phyloP scores from a whole-genome alignment of 2,888 invertebrate species.

The Dicycla oo region DNA sequence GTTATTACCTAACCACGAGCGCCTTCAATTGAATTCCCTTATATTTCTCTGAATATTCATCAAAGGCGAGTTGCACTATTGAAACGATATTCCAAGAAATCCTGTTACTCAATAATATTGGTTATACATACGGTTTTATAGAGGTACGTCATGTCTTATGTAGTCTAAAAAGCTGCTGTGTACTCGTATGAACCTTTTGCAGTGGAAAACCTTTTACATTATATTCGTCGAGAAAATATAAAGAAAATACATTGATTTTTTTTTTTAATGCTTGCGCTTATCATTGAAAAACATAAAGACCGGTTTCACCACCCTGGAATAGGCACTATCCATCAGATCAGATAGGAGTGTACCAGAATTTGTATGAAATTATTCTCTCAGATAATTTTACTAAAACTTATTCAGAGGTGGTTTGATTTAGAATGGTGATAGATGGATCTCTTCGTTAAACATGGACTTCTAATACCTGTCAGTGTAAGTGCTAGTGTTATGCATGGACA shows the following conservation, averaged over 20 bases:
- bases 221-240: not conserved
- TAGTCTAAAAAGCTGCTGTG: not conserved
- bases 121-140: no score
- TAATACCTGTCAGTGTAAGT: not conserved
- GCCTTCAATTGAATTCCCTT: not conserved
- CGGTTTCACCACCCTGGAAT: not conserved
- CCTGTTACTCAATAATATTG: not conserved
- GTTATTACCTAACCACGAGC: no score
- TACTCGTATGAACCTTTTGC: not conserved
- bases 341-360: not conserved
- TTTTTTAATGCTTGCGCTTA: not conserved
- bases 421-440: not conserved
- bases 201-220: not conserved
- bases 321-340: not conserved
- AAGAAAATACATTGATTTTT: not conserved
- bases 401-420: not conserved
- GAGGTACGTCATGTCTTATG: not conserved
- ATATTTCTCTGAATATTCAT: not conserved
- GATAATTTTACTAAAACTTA: not conserved
- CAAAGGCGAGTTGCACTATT: not conserved
- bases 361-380: not conserved
- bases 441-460: conserved; percentile 4
- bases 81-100: not conserved
- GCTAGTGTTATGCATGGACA: no score
- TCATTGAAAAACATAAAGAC: not conserved